Base-by-base conservation (phyloP, 2,113 vertebrate species). In the Siphamia tubifer region DNA sequence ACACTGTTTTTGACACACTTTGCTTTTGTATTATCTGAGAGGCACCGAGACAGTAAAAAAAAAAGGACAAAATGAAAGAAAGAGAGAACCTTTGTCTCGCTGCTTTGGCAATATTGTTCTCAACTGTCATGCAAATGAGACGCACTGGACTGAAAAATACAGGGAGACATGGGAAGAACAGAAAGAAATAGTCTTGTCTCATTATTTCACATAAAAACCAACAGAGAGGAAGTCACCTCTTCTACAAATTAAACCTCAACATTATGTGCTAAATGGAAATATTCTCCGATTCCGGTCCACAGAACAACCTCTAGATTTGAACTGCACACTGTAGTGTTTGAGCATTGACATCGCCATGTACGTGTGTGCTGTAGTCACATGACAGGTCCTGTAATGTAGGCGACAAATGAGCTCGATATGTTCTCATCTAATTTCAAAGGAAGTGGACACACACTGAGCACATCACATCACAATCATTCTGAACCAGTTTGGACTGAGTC, bases 71-170 rank as follows among this genome's bases (percentile, higher is more conserved):
- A 77, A 83, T 77, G 58, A 74, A 73, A 84, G 67, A 52, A 19
- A 54, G 30, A 9, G 40, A 34, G 27, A 30, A 60, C 35, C 43
- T 79, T 86, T 77, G 81, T 79, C 78, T 77, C 20, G 30, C 43
- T 11, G 64, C 64, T 79, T 76, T 28, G 38, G 54, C 63, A 69
- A 81, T 81, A 75, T 81, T 75, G 57, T 77, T 74, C 71, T 65
- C 65, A 55, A 71, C 81, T 68, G 68, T 79, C 78, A 84, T 84
- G 81, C 75, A 86, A 86, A 86, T 82, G 64, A 84, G 64, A 34
- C 60, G 68, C 81, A 71, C 55, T 51, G 63, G 67, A 69, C 67
- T 73, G 55, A 75, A 40, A 40, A 60, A 55, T 39, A 53, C 21
- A 4, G 45, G 16, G 53, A 55, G 47, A 66, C 47, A 78, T 17